A percentile compares a stretch with the other conserved stretches of the same genome.
Conservation (phyloP, 2,113 vertebrate species). For the Dascyllus trimaculatus region DNA sequence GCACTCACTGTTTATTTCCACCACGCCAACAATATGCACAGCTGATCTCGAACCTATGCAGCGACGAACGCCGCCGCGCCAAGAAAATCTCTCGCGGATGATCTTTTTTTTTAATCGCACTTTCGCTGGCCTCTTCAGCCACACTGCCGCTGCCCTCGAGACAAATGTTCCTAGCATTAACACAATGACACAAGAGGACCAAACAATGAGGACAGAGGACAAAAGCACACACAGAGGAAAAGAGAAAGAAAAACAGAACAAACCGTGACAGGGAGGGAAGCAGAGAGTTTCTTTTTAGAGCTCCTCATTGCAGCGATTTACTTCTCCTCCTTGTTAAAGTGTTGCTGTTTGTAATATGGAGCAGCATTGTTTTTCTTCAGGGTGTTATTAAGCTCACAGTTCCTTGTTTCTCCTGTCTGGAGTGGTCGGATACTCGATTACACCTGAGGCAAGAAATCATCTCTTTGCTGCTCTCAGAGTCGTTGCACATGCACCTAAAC, state of each 20-base stretch:
- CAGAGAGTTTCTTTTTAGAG: background rate
- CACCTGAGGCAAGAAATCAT: constrained; percentile 35
- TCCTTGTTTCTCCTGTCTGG: constrained; percentile 58
- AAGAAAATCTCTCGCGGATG: constrained; percentile 52
- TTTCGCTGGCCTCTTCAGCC: constrained; percentile 26
- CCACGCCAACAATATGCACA: constrained; percentile 30
- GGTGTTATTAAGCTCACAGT: constrained; percentile 57
- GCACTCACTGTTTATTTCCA: constrained; percentile 13
- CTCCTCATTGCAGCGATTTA: constrained; percentile 35
- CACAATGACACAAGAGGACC: constrained; percentile 9
- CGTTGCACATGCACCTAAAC: constrained; percentile 2
- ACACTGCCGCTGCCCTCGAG: constrained; percentile 42
- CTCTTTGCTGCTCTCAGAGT: constrained; percentile 25
- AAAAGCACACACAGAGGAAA: background rate
- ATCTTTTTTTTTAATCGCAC: constrained; percentile 49
- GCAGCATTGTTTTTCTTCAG: constrained; percentile 57
- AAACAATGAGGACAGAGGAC: constrained; percentile 16
- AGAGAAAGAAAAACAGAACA: constrained; percentile 9
- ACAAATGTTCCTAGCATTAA: constrained; percentile 50
- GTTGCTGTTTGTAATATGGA: constrained; percentile 34
- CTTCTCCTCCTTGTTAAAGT: constrained; percentile 22
- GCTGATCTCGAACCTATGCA: constrained; percentile 32
- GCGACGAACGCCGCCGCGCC: constrained; percentile 10
- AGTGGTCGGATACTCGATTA: constrained; percentile 51
- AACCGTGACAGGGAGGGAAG: constrained; percentile 19